Base-by-base conservation (phyloP, 35 echinoderm and acorn worm species). In the Ophioderma brevispina region DNA sequence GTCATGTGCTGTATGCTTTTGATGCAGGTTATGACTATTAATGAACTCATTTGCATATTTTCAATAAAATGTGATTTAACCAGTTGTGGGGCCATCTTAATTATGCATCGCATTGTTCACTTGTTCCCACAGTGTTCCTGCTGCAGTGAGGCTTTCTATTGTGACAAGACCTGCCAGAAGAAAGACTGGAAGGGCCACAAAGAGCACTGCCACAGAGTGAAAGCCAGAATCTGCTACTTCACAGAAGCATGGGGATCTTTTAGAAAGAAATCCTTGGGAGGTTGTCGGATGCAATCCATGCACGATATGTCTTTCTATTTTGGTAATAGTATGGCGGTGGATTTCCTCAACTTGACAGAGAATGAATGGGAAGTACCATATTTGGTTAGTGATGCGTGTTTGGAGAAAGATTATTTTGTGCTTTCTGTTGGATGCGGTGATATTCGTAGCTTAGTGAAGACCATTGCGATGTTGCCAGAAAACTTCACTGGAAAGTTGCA, bases 381-480 rank as follows among this genome's bases (percentile, higher is more conserved):
- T 31, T 23, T n/a, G 6, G 59, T 25, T 70, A 25, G n/a, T 25
- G 81, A 82, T 1, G n/a, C n/a, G 17, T 33, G 39, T 14, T 36
- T 59, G 0, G 31, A 33, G 10, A 52, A 37, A 50, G 82, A 81
- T 76, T 90, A 84, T 39, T 64, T 43, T 50, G 50, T 92, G 31
- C 55, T 95, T 35, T 75, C 90, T 0, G 64, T 76, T 35, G 94
- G 85, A 6, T 87, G 79, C 43, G 94, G 94, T 0, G 94, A 95
- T n/a, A 50, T 95, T 11, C 52, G 90, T 30, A 86, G 87, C 31
- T 35, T 84, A 10, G 76, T 95, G 0, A 56, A 88, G 0, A 95
- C 94, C 28, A 64, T 87, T 1, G 80, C 80, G 21, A 87, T 84
- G n/a, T 76, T 95, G 11, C 90, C 94, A 21, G 33, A 10, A 0